These are phyloP conservation scores for Heliconius himera DNA, from an alignment of 1,140 invertebrate species.

Conservation along the genomic window DNA sequence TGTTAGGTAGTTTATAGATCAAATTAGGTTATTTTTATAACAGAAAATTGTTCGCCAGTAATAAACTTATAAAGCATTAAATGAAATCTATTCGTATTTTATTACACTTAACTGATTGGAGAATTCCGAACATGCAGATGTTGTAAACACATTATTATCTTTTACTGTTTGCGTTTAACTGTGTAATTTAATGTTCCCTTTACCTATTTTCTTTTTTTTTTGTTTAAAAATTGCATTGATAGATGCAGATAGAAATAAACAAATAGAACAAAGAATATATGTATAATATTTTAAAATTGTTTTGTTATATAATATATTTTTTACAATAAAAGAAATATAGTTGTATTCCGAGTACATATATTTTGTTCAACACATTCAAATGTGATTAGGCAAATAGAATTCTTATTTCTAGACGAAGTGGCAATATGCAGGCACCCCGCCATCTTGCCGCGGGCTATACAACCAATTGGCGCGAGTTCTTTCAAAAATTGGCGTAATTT, in stretches of 20 bases:
- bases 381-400: slow-evolving; percentile 71
- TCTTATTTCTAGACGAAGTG: slow-evolving; percentile 69
- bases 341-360: neutral
- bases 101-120: slow-evolving; percentile 15
- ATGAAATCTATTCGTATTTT: slow-evolving; percentile 22
- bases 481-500: slow-evolving; percentile 58
- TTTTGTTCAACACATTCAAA: slow-evolving; percentile 34
- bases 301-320: too few species aligned
- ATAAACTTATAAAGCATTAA: slow-evolving; percentile 23
- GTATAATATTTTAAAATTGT: too few species aligned
- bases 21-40: slow-evolving; percentile 19
- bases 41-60: slow-evolving; percentile 16
- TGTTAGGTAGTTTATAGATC: slow-evolving; percentile 8
- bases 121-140: slow-evolving; percentile 15
- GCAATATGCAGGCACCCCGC: slow-evolving; percentile 70
- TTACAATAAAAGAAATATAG: too few species aligned
- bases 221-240: neutral
- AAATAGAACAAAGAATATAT: too few species aligned
- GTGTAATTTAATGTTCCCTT: neutral
- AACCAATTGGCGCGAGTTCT: slow-evolving; percentile 70
- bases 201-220: neutral
- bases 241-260: neutral
- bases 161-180: slow-evolving; percentile 8
- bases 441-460: slow-evolving; percentile 67
- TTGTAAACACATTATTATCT: slow-evolving; percentile 21